These are phyloP conservation scores for Malacoctenus gilli DNA, from an alignment of 2,797 vertebrate genomes.

Conservation along the genomic window DNA sequence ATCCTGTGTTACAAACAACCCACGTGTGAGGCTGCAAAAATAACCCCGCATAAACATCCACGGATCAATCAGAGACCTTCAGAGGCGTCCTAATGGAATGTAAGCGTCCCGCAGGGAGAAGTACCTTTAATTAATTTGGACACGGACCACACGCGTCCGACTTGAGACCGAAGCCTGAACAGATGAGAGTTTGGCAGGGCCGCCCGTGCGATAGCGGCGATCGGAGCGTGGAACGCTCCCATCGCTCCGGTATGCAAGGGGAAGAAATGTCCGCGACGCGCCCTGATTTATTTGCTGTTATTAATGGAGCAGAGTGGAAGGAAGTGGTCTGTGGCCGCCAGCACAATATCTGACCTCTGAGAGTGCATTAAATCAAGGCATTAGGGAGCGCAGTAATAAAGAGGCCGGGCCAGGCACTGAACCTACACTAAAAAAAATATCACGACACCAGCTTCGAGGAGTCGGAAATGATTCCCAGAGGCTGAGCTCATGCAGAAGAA, in stretches of 20 bases:
- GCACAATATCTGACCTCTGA: conserved; percentile 79
- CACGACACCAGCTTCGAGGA: conserved; percentile 41
- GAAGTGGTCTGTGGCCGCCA: conserved; percentile 75
- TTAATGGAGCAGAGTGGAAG: conserved; percentile 74
- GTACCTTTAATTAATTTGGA: conserved; percentile 65
- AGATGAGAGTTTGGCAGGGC: conserved; percentile 52
- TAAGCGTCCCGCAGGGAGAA: conserved; percentile 40
- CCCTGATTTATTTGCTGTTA: conserved; percentile 78
- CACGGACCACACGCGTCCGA: conserved; percentile 50
- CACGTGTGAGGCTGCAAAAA: conserved; percentile 10
- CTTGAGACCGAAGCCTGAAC: conserved; percentile 54
- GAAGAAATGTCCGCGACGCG: conserved; percentile 59
- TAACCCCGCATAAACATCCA: conserved; percentile 38
- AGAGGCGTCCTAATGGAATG: conserved; percentile 46
- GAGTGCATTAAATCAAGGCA: conserved; percentile 80
- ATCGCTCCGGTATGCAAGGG: conserved; percentile 66
- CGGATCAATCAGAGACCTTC: conserved; percentile 31
- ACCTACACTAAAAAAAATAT: conserved; percentile 70
- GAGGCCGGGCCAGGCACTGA: conserved; percentile 66
- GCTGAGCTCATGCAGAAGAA: conserved; percentile 8
- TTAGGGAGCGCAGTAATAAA: conserved; percentile 76
- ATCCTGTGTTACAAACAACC: conserved; percentile 13
- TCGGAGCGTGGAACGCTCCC: conserved; percentile 54
- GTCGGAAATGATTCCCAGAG: conserved; percentile 45
- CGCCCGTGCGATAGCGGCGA: conserved; percentile 70